phyloP scores from a whole-genome alignment of 1,140 invertebrate species.

The Heliconius melpomene region DNA sequence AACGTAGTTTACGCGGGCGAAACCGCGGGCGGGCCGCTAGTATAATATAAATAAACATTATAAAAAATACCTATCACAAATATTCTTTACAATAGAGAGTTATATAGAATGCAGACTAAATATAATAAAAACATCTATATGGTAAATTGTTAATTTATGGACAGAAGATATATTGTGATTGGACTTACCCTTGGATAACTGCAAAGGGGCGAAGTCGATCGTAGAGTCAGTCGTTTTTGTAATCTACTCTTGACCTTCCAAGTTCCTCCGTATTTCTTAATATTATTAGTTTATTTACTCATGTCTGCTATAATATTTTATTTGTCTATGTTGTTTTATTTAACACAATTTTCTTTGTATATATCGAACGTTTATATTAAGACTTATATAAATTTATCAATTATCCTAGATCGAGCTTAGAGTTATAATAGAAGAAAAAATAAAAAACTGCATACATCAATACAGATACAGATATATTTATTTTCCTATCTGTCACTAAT shows the following conservation, averaged over 20 bases:
- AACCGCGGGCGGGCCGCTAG: too few species aligned
- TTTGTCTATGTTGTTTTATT: not conserved
- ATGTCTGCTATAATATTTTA: not conserved
- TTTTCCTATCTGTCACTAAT: constrained; percentile 2
- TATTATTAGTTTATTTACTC: not conserved
- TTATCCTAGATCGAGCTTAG: too few species aligned
- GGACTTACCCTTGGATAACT: not conserved
- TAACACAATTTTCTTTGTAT: too few species aligned
- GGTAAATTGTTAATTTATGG: constrained; percentile 5
- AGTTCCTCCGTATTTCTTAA: not conserved
- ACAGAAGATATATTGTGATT: constrained; percentile 1
- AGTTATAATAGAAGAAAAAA: too few species aligned
- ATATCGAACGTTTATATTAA: too few species aligned
- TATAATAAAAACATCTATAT: not conserved
- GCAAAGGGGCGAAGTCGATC: not conserved
- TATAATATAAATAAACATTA: too few species aligned
- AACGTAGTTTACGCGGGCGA: too few species aligned
- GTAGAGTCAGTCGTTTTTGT: not conserved
- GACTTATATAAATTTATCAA: too few species aligned
- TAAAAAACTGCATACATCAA: not conserved
- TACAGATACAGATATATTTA: not conserved
- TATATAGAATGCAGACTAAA: not conserved
- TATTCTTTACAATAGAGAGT: not conserved
- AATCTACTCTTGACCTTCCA: not conserved
- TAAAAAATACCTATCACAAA: too few species aligned